Base-by-base conservation (phyloP, 2,888 invertebrate genomes). In the Melipona bicolor region DNA sequence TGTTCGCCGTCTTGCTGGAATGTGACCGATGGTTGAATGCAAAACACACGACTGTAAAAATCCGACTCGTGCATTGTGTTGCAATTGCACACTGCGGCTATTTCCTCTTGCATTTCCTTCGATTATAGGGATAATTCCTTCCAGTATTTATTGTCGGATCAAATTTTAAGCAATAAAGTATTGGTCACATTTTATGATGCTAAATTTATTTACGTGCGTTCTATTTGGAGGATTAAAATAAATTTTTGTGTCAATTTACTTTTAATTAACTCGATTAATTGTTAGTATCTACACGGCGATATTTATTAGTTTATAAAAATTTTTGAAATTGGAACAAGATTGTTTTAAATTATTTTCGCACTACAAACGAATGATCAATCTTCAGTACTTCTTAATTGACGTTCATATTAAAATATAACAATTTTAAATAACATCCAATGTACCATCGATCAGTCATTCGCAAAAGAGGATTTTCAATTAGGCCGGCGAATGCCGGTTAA, bases 1-100 rank as follows among this genome's bases (percentile, higher is more conserved):
- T 62, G 77, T 80, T 56, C 50, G 36, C 62, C 50, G 24, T 21
- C 13, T n/a, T 17, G 15, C 0, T 24, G 78, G 78, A 78, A 78
- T 78, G 70, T 43, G 71, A 78, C 52, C 67, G 52, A 78, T 72
- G 27, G 65, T 21, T 19, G 32, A 62, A 62, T 62, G 62, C 62
- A 19, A 32, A 62, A 62, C 21, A 11, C 9, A 19, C n/a, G 54
- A 49, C 43, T 50, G 19, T 62, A 77, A 77, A 71, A 65, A 59
- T 43, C 43, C 50, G 36, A 43, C 49, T 54, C 43, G 19, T 59
- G 19, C 59, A 59, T 71, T 43, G 27, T 72, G 72, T 61, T 49
- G 72, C 49, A 61, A 72, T 24, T 72, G 3, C 17, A 64, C 3
- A 6, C 32, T 36, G n/a, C 17, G 54, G 54, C 21, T 32, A 54